These are phyloP conservation scores for Nettapus auritus DNA, from an alignment of 2,113 vertebrate species.

Conservation along the genomic window DNA sequence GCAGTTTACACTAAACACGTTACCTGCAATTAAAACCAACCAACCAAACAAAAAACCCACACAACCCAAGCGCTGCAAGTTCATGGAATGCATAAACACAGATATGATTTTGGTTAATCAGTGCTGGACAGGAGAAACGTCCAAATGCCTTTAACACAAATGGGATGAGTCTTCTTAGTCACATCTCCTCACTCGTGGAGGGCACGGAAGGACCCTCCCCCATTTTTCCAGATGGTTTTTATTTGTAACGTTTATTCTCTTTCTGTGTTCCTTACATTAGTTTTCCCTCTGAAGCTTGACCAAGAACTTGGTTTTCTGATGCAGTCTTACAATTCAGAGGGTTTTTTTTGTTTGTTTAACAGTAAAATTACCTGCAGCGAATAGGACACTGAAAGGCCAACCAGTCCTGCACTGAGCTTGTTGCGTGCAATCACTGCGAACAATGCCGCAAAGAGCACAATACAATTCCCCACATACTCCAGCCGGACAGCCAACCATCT, in stretches of 20 bases:
- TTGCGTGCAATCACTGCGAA: constrained; percentile 88
- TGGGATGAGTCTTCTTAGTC: fast-evolving
- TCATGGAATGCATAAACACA: background rate
- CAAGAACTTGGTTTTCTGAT: background rate
- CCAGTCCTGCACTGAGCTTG: constrained; percentile 88
- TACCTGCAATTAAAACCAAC: background rate
- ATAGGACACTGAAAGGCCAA: constrained; percentile 94
- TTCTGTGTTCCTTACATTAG: background rate
- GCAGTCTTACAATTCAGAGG: background rate
- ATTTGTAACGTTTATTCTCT: background rate
- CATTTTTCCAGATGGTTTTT: background rate
- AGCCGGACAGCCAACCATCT: constrained; percentile 94
- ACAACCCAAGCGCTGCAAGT: background rate
- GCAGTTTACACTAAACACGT: background rate
- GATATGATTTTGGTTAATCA: background rate
- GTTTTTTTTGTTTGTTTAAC: background rate
- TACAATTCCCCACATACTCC: constrained; percentile 94
- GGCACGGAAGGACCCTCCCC: background rate
- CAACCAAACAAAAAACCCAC: background rate
- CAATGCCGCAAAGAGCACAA: constrained; percentile 89
- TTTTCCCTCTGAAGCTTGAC: background rate
- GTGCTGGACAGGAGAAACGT: background rate
- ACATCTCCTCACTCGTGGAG: background rate
- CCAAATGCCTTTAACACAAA: background rate
- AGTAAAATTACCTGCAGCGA: constrained; percentile 86